Percentiles rank a stretch among this genome's conserved stretches.
phyloP scores from a whole-genome alignment of 2,113 vertebrate genomes.

The Miniopterus natalensis region DNA sequence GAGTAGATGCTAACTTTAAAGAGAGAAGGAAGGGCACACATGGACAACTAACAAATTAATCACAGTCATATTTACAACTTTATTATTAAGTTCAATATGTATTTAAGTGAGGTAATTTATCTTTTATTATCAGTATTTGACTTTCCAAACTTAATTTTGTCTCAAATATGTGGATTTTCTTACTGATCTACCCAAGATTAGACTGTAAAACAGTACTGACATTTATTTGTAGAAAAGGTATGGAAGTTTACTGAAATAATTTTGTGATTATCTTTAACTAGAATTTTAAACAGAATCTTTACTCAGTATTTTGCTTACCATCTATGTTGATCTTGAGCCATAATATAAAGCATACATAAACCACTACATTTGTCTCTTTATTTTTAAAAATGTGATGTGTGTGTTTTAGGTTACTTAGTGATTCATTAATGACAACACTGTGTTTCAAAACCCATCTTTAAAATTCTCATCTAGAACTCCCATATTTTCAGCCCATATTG shows the following conservation, averaged over 20 bases:
- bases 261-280: not conserved
- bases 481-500: not conserved
- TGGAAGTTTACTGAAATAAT: not conserved
- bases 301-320: not conserved
- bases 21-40: not conserved
- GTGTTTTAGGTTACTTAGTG: not conserved
- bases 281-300: not conserved
- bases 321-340: not conserved
- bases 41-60: constrained; percentile 38
- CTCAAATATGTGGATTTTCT: constrained; percentile 6
- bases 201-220: not conserved
- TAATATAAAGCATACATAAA: not conserved
- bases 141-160: not conserved
- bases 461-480: not conserved
- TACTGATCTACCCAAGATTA: not conserved
- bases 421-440: not conserved
- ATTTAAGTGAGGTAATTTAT: constrained; percentile 40
- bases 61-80: not conserved
- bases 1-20: constrained; percentile 58
- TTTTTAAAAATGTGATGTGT: not conserved
- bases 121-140: not conserved
- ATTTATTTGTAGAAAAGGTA: not conserved
- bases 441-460: not conserved
- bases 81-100: not conserved
- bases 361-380: not conserved